Evolutionary conservation across 2,797 vertebrate species (phyloP), one percentile per base, ranked within the genome.

Genomic region (Okamejei kenojei): DNA sequence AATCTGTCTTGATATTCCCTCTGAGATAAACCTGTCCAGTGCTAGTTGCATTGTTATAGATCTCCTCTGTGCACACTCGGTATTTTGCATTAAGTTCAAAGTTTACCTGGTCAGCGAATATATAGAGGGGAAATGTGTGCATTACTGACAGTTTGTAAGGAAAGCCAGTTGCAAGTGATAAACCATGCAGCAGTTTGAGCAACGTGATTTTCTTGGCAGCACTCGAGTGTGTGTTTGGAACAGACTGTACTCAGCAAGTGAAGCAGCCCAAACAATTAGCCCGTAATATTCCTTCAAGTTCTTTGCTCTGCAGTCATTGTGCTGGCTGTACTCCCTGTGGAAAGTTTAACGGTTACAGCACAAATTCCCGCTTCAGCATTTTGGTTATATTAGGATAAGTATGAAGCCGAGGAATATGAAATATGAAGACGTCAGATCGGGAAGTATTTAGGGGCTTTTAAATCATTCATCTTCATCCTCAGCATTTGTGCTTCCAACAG

Each of bases 331-430:
- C 63, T 32, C n/a, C n/a, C 84, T 68, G 61, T 88, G 84, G 84
- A 88, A 88, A 88, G n/a, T 88, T 68, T 88, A 88, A 68, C 63
- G 84, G 29, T 88, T 68, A 68, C 17, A 65, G n/a, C n/a, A 21
- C n/a, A 88, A 68, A 32, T 88, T 65, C 61, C 65, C 29, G 6
- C n/a, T 63, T 88, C 84, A 35, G n/a, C 63, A 61, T n/a, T 9
- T n/a, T 88, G 63, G 7, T 68, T 88, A 68, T 88, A 68, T 88
- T 68, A 68, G 84, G 84, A 88, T 35, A 65, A 88, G 32, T 35
- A 32, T 88, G 63, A 88, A 88, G 63, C 61, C 17, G 61, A 88
- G n/a, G n/a, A 88, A 32, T 17, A 35, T 32, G 63, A 88, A 88
- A 63, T 88, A 35, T 68, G 15, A 68, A n/a, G 17, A 65, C 15